Evolutionary conservation across 2,113 vertebrate species (phyloP).

Genomic region (Porphyrio hochstetteri): DNA sequence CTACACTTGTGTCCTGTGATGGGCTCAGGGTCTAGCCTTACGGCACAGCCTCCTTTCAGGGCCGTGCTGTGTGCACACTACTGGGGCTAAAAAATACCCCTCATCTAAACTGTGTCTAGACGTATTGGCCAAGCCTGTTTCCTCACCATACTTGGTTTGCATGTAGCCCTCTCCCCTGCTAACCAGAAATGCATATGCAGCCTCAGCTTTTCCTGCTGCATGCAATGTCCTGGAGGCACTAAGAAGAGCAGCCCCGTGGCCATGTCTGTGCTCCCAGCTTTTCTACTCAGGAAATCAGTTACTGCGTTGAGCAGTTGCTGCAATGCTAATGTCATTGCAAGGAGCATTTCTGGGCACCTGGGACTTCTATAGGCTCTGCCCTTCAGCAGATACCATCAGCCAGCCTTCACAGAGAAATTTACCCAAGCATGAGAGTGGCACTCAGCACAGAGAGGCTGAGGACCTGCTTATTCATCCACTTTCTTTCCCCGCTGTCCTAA

Average conservation of each 20-base stretch:
- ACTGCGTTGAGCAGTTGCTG: rapidly evolving
- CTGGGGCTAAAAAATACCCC: not conserved
- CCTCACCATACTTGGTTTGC: not conserved
- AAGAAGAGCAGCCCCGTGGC: not conserved
- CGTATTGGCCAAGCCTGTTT: not conserved
- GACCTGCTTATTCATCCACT: not conserved
- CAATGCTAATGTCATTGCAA: not conserved
- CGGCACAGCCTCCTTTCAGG: not conserved
- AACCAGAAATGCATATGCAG: not conserved
- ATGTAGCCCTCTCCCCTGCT: not conserved
- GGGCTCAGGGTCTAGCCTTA: not conserved
- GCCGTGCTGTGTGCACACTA: not conserved
- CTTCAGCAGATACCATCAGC: not conserved
- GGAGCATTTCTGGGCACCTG: not conserved
- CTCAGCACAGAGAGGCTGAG: not conserved
- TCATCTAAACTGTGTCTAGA: not conserved
- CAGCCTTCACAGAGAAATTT: not conserved
- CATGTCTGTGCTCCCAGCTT: not conserved
- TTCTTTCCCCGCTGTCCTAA: not conserved
- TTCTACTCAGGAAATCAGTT: not conserved
- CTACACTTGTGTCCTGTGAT: not conserved
- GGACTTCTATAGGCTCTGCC: not conserved
- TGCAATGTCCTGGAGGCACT: not conserved
- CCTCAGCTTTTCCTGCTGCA: not conserved
- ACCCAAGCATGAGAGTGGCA: rapidly evolving